Base-by-base conservation (phyloP, 35 echinoderm and acorn worm genomes). In the Apostichopus japonicus region DNA sequence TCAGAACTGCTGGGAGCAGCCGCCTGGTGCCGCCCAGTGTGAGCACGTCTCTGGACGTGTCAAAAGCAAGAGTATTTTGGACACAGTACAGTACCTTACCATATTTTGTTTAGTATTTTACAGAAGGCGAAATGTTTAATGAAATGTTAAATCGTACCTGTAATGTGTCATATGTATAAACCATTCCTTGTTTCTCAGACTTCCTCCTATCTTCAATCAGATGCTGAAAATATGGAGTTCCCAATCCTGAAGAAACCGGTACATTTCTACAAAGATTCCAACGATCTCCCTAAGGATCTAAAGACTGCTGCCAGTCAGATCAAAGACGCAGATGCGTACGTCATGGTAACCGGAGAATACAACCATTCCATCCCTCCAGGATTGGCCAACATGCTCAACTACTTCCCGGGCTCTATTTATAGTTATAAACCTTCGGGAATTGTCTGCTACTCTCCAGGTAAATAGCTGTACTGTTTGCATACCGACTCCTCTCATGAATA, bases 401-500 rank as follows among this genome's bases (percentile, higher is more conserved):
- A 96, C 79, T 99, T 99, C 70, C 95, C 95, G 4, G 90, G 91
- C 9, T 92, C 87, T 21, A 90, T 87, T 65, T 98, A 92, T 59
- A 72, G 72, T 65, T 99, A 96, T 79, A 99, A 99, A 59, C 97
- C 97, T 54, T 96, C 93, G 1, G 97, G 91, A 21, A 99, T 99
- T 90, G 97, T 99, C 6, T 99, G 97, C 76, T 99, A 99, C 61
- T 99, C 97, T 4, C 97, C 97, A 86, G 97, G 97, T 99, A 73
- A 75, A 19, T 23, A 7, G 4, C 13, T 61, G 7, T 61, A 13
- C 1, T 61, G 33, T 44, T 4, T 44, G 33, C 33, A 44, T 44
- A 44, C 33, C 4, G 33, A 44, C 4, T 44, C 33, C 33, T 44
- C 33, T 44, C 33, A 44, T 44, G 2, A 44, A 44, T 44, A 44